These are phyloP conservation scores for Saturnia pavonia DNA, from an alignment of 2,888 invertebrate species.

Conservation along the genomic window DNA sequence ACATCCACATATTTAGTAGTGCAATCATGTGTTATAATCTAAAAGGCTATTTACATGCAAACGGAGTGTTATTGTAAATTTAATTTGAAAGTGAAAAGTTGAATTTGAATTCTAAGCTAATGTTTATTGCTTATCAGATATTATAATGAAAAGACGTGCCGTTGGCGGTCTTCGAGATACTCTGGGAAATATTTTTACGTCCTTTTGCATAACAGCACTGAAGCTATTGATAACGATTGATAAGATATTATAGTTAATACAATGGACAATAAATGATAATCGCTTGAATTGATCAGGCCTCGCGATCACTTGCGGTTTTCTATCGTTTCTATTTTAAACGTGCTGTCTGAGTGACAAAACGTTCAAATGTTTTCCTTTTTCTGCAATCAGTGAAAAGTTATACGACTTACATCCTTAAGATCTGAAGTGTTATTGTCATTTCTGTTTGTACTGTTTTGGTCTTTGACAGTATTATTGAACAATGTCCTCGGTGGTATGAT, in stretches of 20 bases:
- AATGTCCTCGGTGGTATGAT: slow-evolving; percentile 49
- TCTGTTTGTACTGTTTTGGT: slow-evolving; percentile 39
- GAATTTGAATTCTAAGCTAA: neutral
- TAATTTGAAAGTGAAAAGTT: slow-evolving; percentile 9
- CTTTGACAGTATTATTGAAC: slow-evolving; percentile 38
- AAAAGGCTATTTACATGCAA: neutral
- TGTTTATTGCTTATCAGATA: neutral
- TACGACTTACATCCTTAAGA: slow-evolving; percentile 5
- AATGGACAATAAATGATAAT: no score
- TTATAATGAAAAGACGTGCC: neutral
- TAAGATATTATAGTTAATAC: no score
- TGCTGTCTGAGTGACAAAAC: neutral
- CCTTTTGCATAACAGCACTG: neutral
- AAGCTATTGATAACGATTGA: neutral
- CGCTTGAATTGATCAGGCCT: no score
- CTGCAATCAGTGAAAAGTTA: neutral
- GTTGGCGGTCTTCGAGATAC: neutral
- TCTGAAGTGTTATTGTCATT: slow-evolving; percentile 33
- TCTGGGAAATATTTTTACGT: neutral
- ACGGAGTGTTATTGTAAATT: neutral
- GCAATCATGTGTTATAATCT: neutral
- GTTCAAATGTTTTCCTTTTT: neutral
- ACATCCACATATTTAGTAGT: neutral
- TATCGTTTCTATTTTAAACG: neutral
- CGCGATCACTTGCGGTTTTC: no score